Base-by-base conservation (phyloP, 2,888 invertebrate genomes). In the Pogonocherus hispidulus region DNA sequence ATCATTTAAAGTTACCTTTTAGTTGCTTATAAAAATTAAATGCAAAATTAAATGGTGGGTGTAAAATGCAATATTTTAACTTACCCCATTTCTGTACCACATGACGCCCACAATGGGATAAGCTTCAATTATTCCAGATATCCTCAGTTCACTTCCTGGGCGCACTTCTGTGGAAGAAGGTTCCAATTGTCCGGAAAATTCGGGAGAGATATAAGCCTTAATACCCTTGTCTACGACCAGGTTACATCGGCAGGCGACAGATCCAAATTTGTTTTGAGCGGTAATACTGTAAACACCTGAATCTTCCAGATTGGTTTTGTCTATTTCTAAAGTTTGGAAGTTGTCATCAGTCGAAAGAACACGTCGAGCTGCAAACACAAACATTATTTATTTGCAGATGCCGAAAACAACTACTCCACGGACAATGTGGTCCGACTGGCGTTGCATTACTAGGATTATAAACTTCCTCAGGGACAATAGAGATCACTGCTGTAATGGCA, bases 281-380 rank as follows among this genome's bases (percentile, higher is more conserved):
- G 91, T 90, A 1, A 91, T 93, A 54, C 91, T 92, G 83, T 96
- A 97, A 54, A 89, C 88, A 0, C 95, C 97, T 0, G 92, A 91
- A 82, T 96, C 96, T 66, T 93, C 93, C 16, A 94, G 85, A 2
- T 86, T 88, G 1, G 95, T 92, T 56, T 92, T 92, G 2, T 91
- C 90, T 65, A 98, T 92, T 84, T 97, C 96, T 72, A 98, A 85
- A 0, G 97, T 95, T 82, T 94, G 92, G 86, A 97, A 95, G 35
- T 76, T 66, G 41, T 93, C 93, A 66, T 94, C 94, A 72, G 89
- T 88, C 73, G 89, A 91, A 74, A 90, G 89, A 3, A 87, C 84
- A 76, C 88, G 89, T 0, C 90, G 89, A 66, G 87, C 90, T 91
- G 81, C 1, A 76, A 76, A 16, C 3, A 9, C 22, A 32, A 27